phyloP scores from a whole-genome alignment of 2,797 vertebrate genomes.

The Anguilla obscura region DNA sequence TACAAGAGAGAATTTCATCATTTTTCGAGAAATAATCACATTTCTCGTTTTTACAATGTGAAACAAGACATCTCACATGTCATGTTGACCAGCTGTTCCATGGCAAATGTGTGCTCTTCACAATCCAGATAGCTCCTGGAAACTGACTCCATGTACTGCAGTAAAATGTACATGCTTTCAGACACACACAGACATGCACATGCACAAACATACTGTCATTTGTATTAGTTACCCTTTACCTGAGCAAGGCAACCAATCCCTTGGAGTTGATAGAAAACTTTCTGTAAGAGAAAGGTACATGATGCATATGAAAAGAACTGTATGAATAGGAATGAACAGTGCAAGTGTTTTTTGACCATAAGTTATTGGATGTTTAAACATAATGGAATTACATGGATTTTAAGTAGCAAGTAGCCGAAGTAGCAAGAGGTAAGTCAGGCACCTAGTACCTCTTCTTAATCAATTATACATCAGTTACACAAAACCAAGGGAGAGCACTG shows the following conservation, averaged over 20 bases:
- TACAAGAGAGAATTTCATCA: background rate
- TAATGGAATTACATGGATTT: conserved; percentile 7
- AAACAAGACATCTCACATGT: conserved; percentile 70
- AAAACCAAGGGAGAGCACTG: background rate
- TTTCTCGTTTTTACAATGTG: background rate
- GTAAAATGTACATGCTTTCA: background rate
- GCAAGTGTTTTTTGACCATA: background rate
- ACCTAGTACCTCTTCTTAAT: background rate
- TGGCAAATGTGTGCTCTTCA: conserved; percentile 70
- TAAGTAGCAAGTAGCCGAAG: background rate
- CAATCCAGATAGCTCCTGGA: conserved; percentile 69
- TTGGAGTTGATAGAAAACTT: conserved; percentile 74
- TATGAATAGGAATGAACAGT: background rate
- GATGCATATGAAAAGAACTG: background rate
- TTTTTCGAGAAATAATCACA: background rate
- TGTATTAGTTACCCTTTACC: conserved; percentile 63
- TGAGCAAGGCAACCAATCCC: conserved; percentile 76
- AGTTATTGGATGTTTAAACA: background rate
- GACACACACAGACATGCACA: background rate
- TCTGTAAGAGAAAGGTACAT: conserved; percentile 63
- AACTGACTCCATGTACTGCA: conserved; percentile 79
- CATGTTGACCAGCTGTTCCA: conserved; percentile 83
- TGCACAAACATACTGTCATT: background rate
- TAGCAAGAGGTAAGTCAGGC: background rate
- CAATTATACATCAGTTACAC: conserved; percentile 4